phyloP scores from a whole-genome alignment of 2,797 vertebrate genomes.

The Manis crassicaudata region DNA sequence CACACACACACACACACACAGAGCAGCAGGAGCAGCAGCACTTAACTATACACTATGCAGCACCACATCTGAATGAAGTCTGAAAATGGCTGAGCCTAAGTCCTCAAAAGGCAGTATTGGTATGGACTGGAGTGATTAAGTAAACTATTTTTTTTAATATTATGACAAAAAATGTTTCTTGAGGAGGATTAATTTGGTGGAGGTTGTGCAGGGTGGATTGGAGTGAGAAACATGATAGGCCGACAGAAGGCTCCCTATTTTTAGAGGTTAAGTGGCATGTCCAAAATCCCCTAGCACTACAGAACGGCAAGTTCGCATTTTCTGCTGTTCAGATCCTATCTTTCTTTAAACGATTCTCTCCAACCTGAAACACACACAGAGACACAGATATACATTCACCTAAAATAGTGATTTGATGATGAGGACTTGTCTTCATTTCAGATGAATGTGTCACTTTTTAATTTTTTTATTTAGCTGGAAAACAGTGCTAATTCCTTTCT shows the following conservation, averaged over 20 bases:
- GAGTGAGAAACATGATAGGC: background rate
- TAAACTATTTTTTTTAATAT: background rate
- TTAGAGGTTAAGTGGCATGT: background rate
- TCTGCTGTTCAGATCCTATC: slow-evolving; percentile 2
- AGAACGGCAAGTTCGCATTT: slow-evolving; percentile 20
- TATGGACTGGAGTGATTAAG: background rate
- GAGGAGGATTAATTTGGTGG: slow-evolving; percentile 26
- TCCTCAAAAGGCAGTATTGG: slow-evolving; percentile 36
- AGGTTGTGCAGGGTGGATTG: background rate
- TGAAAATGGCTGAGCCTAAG: background rate
- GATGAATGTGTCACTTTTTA: background rate
- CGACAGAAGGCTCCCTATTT: background rate
- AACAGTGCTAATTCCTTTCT: background rate
- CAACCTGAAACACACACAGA: background rate
- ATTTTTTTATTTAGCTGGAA: background rate
- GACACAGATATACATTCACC: background rate
- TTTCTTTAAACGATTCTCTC: slow-evolving; percentile 46
- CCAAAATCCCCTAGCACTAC: background rate
- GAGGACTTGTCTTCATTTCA: background rate
- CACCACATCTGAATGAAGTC: background rate
- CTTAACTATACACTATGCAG: background rate
- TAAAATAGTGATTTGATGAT: background rate
- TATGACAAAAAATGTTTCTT: slow-evolving; percentile 47
- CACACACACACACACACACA: too few species aligned
- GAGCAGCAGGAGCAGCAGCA: background rate